Conservation (phyloP, 2,113 vertebrate species). For the Calcarius ornatus region DNA sequence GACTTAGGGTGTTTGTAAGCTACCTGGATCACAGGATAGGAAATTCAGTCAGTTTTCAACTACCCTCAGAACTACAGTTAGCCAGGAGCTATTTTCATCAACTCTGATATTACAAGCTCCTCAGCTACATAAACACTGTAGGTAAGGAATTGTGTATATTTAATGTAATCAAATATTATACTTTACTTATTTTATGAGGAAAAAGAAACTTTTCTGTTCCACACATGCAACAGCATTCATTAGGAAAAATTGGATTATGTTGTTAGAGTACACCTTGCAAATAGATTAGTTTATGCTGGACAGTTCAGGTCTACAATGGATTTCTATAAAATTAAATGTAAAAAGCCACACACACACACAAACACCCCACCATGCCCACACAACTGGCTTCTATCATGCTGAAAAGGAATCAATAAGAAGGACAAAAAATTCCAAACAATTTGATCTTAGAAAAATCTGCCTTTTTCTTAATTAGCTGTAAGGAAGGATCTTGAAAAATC, state of each 20-base stretch:
- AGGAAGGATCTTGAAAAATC: not conserved
- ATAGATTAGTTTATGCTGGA: not conserved
- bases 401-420: not conserved
- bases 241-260: not conserved
- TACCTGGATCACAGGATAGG: not conserved
- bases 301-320: not conserved
- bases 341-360: not conserved
- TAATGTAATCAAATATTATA: not conserved
- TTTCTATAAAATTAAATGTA: not conserved
- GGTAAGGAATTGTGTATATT: not conserved
- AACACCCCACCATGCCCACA: not conserved
- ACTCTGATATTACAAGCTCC: not conserved
- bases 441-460: not conserved
- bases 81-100: not conserved
- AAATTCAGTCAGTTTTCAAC: not conserved
- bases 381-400: not conserved
- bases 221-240: not conserved
- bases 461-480: not conserved
- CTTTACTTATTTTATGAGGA: not conserved
- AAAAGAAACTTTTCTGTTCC: not conserved
- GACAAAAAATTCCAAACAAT: not conserved
- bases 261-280: not conserved
- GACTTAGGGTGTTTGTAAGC: not conserved
- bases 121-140: not conserved
- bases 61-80: not conserved